Base-by-base conservation (phyloP, 1,140 invertebrate genomes). In the Oedothorax gibbosus region DNA sequence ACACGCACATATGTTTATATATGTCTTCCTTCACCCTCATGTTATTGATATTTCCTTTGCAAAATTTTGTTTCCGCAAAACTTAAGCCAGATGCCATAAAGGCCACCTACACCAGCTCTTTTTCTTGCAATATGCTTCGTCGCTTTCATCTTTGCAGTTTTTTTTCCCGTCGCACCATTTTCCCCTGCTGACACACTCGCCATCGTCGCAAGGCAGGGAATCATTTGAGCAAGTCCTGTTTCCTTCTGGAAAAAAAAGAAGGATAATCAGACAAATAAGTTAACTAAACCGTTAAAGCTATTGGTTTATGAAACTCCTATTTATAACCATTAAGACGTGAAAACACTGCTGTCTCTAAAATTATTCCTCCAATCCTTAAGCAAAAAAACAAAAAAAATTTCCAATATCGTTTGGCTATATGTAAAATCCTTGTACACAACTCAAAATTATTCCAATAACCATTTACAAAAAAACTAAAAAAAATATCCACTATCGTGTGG, bases 151-250 rank as follows among this genome's bases (percentile, higher is more conserved):
- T 51, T 49, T 7, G 15, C 75, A 77, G n/a, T n/a, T 18, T 10
- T 50, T 7, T 0, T 6, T 11, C 4, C 21, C 21, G 15, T 77
- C 35, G 15, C 75, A 77, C 75, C 75, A 77, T 0, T 65, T 20
- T 6, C 21, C 49, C 15, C 35, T 50, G 11, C 49, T 2, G 2
- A 77, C n/a, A 20, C 75, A 77, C 35, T 77, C 14, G 5, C 60
- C 60, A 20, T 77, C 75, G 18, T 77, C 75, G 35, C 75, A 77
- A 65, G 75, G 62, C 5, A 77, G 9, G 10, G 9, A 21, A 18
- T 7, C 57, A 7, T 9, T 8, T 18, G 9, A 0, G 60, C 75
- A 77, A 35, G 35, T 35, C 1, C 35, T 35, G 35, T 35, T 35
- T 18, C 4, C 9, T 3, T n/a, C 69, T 71, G 8, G 14, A 71